phyloP scores from a whole-genome alignment of 1,140 invertebrate species.

The Solen grandis region DNA sequence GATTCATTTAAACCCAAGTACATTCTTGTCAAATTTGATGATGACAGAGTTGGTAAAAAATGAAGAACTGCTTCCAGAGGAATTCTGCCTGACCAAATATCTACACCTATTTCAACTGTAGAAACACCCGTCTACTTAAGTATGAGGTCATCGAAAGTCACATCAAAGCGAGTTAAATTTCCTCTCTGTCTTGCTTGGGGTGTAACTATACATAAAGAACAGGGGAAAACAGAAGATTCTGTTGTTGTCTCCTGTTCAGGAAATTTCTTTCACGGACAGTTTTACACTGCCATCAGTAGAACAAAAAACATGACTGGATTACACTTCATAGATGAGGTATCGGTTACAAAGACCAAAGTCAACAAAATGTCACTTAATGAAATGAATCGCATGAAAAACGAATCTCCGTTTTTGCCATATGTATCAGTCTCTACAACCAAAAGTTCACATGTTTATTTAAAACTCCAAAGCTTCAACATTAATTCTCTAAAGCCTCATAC shows the following conservation, averaged over 20 bases:
- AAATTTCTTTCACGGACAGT: not conserved
- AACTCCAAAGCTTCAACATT: slow-evolving; percentile 32
- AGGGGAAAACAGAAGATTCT: slow-evolving; percentile 11
- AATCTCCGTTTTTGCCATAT: slow-evolving; percentile 29
- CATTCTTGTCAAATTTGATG: no score
- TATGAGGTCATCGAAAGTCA: slow-evolving; percentile 8
- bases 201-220: slow-evolving; percentile 22
- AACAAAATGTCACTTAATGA: not conserved
- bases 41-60: slow-evolving; percentile 21
- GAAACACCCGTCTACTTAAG: slow-evolving; percentile 15
- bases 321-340: not conserved
- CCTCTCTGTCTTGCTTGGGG: slow-evolving; percentile 17
- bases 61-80: not conserved
- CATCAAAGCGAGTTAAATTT: slow-evolving; percentile 10
- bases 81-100: not conserved
- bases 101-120: slow-evolving; percentile 7
- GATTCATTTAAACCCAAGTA: slow-evolving; percentile 18
- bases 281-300: slow-evolving; percentile 8
- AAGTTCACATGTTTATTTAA: slow-evolving; percentile 35
- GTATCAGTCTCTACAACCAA: slow-evolving; percentile 15
- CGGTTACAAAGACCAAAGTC: not conserved
- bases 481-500: slow-evolving; percentile 9
- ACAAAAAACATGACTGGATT: not conserved
- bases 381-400: slow-evolving; percentile 31
- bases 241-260: not conserved